Evolutionary conservation across 2,797 vertebrate genomes (phyloP).

Genomic region (Bradypodion ventrale): DNA sequence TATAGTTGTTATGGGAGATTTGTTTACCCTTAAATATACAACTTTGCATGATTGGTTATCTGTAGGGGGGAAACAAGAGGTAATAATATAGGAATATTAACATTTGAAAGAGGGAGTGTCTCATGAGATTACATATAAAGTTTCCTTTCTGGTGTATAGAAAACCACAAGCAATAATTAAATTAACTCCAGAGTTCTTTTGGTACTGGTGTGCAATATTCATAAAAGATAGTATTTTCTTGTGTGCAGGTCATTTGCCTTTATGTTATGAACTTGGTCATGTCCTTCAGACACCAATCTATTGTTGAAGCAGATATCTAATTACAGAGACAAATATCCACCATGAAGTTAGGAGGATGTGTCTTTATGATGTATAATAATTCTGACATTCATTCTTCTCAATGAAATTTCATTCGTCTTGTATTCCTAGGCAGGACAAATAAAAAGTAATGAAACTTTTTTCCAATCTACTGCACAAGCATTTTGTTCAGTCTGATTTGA

Average conservation of each 20-base stretch:
- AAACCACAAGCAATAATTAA: not conserved
- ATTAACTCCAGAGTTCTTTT: slow-evolving; percentile 10
- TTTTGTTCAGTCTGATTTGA: slow-evolving; percentile 57
- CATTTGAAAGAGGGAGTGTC: not conserved
- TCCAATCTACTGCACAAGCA: slow-evolving; percentile 37
- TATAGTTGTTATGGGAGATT: not conserved
- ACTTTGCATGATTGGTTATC: not conserved
- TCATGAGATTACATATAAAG: not conserved
- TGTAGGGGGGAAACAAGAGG: not conserved
- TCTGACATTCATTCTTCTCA: slow-evolving; percentile 43
- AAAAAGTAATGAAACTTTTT: slow-evolving; percentile 64
- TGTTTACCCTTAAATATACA: too few relatives aligned
- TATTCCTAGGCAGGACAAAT: slow-evolving; percentile 57
- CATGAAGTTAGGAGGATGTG: slow-evolving; percentile 41
- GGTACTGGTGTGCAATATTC: not conserved
- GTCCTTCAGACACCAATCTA: slow-evolving; percentile 50
- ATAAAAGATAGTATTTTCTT: slow-evolving; percentile 38
- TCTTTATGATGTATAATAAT: slow-evolving; percentile 49
- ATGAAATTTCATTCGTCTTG: slow-evolving; percentile 44
- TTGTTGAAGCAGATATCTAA: slow-evolving; percentile 47
- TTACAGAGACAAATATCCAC: slow-evolving; percentile 56
- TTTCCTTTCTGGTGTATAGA: not conserved
- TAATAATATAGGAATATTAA: not conserved
- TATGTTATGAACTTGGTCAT: slow-evolving; percentile 42
- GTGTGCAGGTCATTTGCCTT: slow-evolving; percentile 52